Evolutionary conservation across 2,113 vertebrate genomes (phyloP).

Genomic region (Erinaceus europaeus): DNA sequence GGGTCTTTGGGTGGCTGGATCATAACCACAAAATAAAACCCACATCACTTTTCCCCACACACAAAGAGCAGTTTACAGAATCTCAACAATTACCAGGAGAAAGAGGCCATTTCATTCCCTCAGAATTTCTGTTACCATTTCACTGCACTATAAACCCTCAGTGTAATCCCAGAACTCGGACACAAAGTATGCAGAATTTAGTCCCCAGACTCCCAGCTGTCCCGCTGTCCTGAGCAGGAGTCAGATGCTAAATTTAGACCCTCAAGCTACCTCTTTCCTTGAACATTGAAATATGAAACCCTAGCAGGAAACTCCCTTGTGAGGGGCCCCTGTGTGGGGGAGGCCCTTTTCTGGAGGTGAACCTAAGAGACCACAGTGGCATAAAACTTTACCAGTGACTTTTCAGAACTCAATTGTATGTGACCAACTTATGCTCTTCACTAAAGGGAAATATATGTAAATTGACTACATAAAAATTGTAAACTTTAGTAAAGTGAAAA

Average conservation of each 20-base stretch:
- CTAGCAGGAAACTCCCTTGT: background rate
- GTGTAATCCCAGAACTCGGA: conserved; percentile 42
- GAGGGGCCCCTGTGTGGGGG: background rate
- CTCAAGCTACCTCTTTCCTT: conserved; percentile 31
- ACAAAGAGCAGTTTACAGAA: background rate
- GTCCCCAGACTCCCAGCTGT: conserved; percentile 42
- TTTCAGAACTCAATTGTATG: conserved; percentile 1
- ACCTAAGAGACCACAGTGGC: background rate
- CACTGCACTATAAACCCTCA: background rate
- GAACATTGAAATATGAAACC: conserved; percentile 52
- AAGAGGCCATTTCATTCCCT: background rate
- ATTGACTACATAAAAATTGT: background rate
- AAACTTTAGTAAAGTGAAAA: background rate
- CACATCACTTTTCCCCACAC: background rate
- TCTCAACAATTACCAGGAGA: background rate
- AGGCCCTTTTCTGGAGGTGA: background rate
- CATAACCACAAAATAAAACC: background rate
- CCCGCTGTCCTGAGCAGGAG: background rate
- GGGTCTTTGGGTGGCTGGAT: background rate
- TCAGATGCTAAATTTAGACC: conserved; percentile 57
- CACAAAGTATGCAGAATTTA: conserved; percentile 37
- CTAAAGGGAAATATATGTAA: conserved; percentile 4
- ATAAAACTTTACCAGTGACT: background rate
- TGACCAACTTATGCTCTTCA: conserved; percentile 1
- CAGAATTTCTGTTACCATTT: conserved; percentile 7